phyloP scores from a whole-genome alignment of 2,888 invertebrate species.

The Xylota segnis region DNA sequence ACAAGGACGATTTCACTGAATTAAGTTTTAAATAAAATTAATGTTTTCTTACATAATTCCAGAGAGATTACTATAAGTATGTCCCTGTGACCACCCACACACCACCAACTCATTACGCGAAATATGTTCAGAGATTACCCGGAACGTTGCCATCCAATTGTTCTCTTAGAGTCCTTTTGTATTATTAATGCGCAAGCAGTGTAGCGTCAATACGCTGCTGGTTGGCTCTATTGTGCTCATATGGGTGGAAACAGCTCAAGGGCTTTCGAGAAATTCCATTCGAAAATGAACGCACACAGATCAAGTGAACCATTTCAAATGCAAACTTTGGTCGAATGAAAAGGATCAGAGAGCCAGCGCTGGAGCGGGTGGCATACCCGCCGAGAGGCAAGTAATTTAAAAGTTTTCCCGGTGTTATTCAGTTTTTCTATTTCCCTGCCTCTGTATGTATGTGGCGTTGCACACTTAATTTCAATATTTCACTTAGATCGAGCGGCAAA shows the following conservation, averaged over 20 bases:
- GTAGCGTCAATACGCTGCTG: not conserved
- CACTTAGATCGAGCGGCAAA: not conserved
- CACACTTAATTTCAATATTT: not conserved
- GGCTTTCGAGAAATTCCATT: not conserved
- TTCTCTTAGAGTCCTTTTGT: not conserved
- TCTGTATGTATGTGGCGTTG: not conserved
- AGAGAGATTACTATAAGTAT: not conserved
- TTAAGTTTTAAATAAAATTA: not conserved
- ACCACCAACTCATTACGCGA: not conserved
- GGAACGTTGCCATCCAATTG: not conserved
- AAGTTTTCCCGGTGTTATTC: slow-evolving; percentile 3
- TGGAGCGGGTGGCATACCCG: not conserved
- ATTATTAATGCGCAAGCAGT: slow-evolving; percentile 6
- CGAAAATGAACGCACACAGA: slow-evolving; percentile 2
- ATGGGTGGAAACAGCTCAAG: not conserved
- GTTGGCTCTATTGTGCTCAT: not conserved
- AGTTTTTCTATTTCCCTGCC: not conserved
- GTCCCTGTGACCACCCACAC: not conserved
- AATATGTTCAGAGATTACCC: not conserved
- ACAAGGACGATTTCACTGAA: too few relatives aligned
- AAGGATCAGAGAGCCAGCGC: not conserved
- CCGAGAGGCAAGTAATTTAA: slow-evolving; percentile 8
- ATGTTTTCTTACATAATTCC: not conserved
- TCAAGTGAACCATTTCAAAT: slow-evolving; percentile 7
- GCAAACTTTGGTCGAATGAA: not conserved